Base-by-base conservation (phyloP, 2,113 vertebrate genomes). In the Pseudolaguvia tuberculata region DNA sequence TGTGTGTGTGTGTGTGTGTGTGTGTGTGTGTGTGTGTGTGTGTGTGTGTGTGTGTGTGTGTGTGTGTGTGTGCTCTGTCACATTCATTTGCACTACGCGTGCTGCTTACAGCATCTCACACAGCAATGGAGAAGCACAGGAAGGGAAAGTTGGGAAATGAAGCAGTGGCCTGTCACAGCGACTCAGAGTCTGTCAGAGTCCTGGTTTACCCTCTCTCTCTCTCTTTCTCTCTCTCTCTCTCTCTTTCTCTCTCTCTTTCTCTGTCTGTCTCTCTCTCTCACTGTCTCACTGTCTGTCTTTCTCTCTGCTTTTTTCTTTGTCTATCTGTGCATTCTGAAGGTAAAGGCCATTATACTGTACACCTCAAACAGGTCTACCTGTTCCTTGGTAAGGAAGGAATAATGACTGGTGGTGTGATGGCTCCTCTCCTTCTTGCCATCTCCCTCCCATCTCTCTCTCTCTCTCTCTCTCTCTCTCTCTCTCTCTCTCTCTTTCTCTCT, bases 321-420 rank as follows among this genome's bases (percentile, higher is more conserved):
- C 63, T 66, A 25, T 79, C 29, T 52, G 69, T 47, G 50, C 56
- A 73, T 80, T 75, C 81, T 78, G 59, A 76, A 70, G 72, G 67
- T 77, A 70, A 77, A 31, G 27, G 75, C 70, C 78, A 80, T 79
- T 75, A 78, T 75, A 78, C 62, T 75, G 71, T 75, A 78, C 68
- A 70, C 72, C 76, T 78, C 52, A 70, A 75, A 76, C 73, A 75
- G 73, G 79, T 66, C 58, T 58, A 68, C 39, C 67, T 45, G 65
- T 78, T 42, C 17, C 17, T 52, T 61, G 55, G 51, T 70, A 57
- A 65, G 56, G 66, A 52, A 65, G 56, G 42, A 66, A 74, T 82
- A 80, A 82, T 80, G 81, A 76, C 29, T 17, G 58, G 21, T 55
- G 63, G 81, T 76, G 81, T 82, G 81, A 82, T 82, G 72, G 75